Evolutionary conservation across 2,888 invertebrate species (phyloP).

Genomic region (Drosophila colorata): DNA sequence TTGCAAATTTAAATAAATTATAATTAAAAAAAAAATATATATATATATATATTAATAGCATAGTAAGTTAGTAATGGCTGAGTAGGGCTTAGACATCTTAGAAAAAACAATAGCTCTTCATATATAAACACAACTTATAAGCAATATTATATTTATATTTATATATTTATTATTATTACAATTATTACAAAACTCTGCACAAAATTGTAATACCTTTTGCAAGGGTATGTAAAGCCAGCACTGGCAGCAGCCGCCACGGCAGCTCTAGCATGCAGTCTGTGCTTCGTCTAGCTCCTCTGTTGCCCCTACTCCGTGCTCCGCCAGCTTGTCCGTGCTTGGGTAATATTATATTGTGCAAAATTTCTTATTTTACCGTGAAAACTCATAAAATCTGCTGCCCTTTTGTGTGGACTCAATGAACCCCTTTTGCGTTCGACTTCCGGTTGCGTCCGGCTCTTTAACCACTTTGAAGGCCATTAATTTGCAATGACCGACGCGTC

Average conservation of each 20-base stretch:
- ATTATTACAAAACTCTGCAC: background rate
- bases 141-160: no score
- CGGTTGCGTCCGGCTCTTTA: conserved; percentile 29
- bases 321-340: conserved; percentile 19
- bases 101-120: no score
- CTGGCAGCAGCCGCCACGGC: conserved; percentile 20
- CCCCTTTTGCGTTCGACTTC: conserved; percentile 39
- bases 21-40: no score
- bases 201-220: background rate
- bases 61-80: no score
- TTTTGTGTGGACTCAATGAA: conserved; percentile 71
- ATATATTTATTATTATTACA: no score
- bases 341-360: conserved; percentile 74
- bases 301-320: background rate
- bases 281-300: conserved; percentile 10
- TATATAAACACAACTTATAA: background rate
- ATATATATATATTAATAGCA: no score
- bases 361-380: conserved; percentile 74
- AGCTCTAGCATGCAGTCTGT: conserved; percentile 21
- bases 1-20: no score
- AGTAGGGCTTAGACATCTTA: no score
- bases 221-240: background rate
- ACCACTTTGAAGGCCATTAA: conserved; percentile 76
- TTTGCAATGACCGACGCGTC: conserved; percentile 72
- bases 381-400: conserved; percentile 76